Conservation (phyloP, 2,113 vertebrate genomes). For the Catagonus wagneri region DNA sequence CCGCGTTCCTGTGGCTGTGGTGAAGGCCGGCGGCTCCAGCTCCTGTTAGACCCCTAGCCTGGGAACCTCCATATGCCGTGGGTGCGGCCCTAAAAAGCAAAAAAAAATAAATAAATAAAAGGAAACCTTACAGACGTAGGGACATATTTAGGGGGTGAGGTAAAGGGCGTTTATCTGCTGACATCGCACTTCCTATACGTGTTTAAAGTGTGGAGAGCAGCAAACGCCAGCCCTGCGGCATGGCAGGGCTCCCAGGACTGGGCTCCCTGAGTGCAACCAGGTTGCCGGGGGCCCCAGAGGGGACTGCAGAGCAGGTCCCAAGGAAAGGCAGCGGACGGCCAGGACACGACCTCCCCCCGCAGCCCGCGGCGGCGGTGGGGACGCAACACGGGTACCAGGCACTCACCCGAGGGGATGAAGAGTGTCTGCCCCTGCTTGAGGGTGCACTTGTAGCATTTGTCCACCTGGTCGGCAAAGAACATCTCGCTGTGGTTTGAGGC, state of each 20-base stretch:
- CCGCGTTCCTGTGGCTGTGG: too few relatives aligned
- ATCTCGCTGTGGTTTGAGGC: constrained; percentile 98
- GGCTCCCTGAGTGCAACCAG: too few relatives aligned
- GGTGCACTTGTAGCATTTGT: constrained; percentile 98
- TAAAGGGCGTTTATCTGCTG: neutral
- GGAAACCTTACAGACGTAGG: neutral
- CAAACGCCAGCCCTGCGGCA: rapidly evolving
- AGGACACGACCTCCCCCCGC: neutral
- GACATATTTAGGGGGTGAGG: neutral
- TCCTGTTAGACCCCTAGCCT: too few relatives aligned
- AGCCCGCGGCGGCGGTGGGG: neutral
- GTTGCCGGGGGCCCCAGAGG: too few relatives aligned
- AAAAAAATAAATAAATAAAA: too few relatives aligned
- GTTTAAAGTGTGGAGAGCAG: neutral
- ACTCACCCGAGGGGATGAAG: constrained; percentile 98
- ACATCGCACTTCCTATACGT: too few relatives aligned
- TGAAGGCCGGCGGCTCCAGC: too few relatives aligned
- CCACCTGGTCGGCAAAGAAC: constrained; percentile 99
- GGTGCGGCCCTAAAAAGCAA: too few relatives aligned
- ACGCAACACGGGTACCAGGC: neutral
- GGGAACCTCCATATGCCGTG: too few relatives aligned
- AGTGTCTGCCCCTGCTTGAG: constrained; percentile 98
- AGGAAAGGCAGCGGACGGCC: neutral
- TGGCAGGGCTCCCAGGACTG: neutral
- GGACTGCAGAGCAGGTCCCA: neutral